Base-by-base conservation (phyloP, 2,797 vertebrate genomes). In the Semotilus atromaculatus region DNA sequence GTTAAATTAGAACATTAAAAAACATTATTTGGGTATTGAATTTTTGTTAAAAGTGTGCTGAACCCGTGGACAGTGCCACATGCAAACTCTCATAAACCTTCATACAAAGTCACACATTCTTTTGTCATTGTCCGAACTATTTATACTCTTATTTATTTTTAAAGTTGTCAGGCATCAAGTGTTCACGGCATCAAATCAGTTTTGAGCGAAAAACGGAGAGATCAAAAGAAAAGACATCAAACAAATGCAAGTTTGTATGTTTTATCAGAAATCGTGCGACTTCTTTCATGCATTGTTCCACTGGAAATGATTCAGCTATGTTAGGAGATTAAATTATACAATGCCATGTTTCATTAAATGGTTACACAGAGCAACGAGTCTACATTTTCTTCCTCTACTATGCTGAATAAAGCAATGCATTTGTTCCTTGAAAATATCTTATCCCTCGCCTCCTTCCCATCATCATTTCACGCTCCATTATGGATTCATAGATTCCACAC, bases 391-490 rank as follows among this genome's bases (percentile, higher is more conserved):
- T 53, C 60, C 68, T 68, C 64, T 38, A n/a, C 75, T 71, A 55
- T 67, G 43, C 79, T 62, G 34, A 74, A 77, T 73, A 60, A 77
- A 77, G 80, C 80, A 62, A 53, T n/a, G 76, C 36, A 43, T 67
- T 83, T 86, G 71, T 87, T 84, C 79, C 74, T 82, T 86, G 43
- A 82, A 86, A 87, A 83, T n/a, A 74, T 62, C 60, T 48, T 48
- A 77, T 85, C 75, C n/a, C 51, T 74, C 48, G 13, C 21, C 67
- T 60, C 81, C 72, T 74, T 78, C n/a, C 87, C 87, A 83, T 36
- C 85, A 86, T 92, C 84, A 90, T 94, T 93, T 93, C 90, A 92
- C 66, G 87, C 90, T 87, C 90, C 90, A 92, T 93, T 93, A 92
- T 92, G 55, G 88, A 89, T 90, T 90, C 89, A 92, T 90, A 90